Conservation (phyloP, 2,113 vertebrate species). For the Steatornis caripensis region DNA sequence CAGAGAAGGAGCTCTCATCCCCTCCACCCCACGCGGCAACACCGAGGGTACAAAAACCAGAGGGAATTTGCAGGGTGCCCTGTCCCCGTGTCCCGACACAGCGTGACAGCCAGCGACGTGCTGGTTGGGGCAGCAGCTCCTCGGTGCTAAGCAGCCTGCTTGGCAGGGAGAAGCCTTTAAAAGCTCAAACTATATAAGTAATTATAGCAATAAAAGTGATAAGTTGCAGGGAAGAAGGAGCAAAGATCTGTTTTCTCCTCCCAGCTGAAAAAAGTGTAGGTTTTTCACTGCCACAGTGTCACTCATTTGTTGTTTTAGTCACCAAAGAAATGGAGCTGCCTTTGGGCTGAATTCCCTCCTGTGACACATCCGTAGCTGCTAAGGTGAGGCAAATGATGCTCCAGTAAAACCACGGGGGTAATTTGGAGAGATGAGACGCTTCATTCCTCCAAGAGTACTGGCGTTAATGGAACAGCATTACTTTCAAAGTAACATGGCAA, state of each 20-base stretch:
- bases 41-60: background rate
- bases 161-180: background rate
- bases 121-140: background rate
- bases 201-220: background rate
- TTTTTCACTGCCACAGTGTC: background rate
- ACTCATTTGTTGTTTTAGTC: background rate
- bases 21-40: no score
- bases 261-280: background rate
- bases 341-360: background rate
- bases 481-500: background rate
- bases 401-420: background rate
- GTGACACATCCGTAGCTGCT: background rate
- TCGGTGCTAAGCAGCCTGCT: background rate
- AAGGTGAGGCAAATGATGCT: background rate
- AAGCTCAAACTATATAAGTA: background rate
- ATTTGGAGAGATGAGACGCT: background rate
- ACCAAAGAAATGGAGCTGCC: background rate
- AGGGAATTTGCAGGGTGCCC: background rate
- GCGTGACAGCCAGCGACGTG: background rate
- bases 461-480: background rate
- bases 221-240: background rate
- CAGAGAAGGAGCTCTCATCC: background rate
- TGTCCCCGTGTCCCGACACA: background rate
- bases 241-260: background rate
- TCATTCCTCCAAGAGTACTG: background rate